A percentile compares a stretch with the other conserved stretches of the same genome.
Evolutionary conservation across 2,113 vertebrate genomes (phyloP).

Genomic region (Actenoides lindsayi): DNA sequence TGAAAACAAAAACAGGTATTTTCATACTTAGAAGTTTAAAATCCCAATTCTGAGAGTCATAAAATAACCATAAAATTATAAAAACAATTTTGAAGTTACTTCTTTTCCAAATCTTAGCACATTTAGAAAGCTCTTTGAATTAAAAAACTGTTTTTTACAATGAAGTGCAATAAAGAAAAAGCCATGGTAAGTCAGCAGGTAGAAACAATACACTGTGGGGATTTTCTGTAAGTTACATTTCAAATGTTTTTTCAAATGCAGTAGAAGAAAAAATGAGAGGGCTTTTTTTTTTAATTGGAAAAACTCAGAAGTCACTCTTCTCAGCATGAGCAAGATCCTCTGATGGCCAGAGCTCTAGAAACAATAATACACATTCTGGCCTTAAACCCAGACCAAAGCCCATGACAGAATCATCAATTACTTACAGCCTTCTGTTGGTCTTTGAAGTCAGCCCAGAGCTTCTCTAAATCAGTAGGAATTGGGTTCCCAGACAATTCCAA

Average conservation of each 20-base stretch:
- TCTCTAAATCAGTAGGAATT: conserved; percentile 90
- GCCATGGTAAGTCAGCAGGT: not conserved
- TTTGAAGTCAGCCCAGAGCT: conserved; percentile 95
- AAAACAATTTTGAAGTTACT: not conserved
- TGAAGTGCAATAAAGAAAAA: not conserved
- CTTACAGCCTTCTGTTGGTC: conserved; percentile 96
- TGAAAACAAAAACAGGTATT: conserved; percentile 50
- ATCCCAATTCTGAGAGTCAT: not conserved
- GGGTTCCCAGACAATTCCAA: conserved; percentile 90
- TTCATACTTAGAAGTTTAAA: not conserved
- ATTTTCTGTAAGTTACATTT: not conserved
- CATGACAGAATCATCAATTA: not conserved
- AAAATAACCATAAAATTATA: not conserved
- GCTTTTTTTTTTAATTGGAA: not conserved
- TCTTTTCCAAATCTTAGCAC: not conserved
- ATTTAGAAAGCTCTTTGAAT: not conserved
- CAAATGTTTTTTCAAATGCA: not conserved
- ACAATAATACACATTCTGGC: not conserved
- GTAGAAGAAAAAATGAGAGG: not conserved
- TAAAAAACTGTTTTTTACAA: not conserved
- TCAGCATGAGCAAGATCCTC: not conserved
- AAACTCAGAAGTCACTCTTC: not conserved
- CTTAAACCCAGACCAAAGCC: not conserved
- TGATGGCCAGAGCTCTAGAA: not conserved
- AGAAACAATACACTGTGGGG: not conserved